Conservation (phyloP, 30 jellyfish, hydroid and myxozoan species). For the Catostylus mosaicus region DNA sequence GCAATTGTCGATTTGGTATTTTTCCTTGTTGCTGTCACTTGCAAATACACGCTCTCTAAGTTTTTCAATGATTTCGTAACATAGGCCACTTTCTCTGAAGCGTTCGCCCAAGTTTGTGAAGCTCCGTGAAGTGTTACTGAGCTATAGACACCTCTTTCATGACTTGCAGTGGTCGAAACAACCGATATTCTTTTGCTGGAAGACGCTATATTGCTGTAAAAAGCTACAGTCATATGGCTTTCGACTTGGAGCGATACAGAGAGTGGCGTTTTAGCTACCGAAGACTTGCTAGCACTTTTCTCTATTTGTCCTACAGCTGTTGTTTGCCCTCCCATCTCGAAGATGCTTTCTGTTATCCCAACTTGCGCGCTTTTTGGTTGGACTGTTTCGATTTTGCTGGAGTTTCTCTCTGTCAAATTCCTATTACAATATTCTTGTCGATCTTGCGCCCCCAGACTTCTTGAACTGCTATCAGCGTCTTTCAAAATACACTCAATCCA, state of each 20-base stretch:
- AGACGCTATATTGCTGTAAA: background rate
- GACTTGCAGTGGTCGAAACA: background rate
- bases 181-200: background rate
- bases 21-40: no score
- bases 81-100: background rate
- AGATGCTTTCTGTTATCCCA: no score
- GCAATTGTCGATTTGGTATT: no score
- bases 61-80: no score
- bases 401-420: background rate
- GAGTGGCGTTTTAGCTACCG: no score
- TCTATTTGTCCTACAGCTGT: no score
- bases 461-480: background rate
- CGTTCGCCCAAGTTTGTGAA: background rate
- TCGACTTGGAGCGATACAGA: background rate
- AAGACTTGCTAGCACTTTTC: no score
- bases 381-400: background rate
- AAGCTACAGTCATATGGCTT: background rate
- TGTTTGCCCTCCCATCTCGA: no score
- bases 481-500: conserved; percentile 50
- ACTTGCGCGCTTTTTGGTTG: no score
- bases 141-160: background rate
- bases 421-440: background rate
- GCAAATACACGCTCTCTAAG: no score
- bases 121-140: background rate
- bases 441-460: background rate